Evolutionary conservation across 2,113 vertebrate species (phyloP), one percentile per base, ranked within the genome.

Genomic region (Rhinolophus sinicus): DNA sequence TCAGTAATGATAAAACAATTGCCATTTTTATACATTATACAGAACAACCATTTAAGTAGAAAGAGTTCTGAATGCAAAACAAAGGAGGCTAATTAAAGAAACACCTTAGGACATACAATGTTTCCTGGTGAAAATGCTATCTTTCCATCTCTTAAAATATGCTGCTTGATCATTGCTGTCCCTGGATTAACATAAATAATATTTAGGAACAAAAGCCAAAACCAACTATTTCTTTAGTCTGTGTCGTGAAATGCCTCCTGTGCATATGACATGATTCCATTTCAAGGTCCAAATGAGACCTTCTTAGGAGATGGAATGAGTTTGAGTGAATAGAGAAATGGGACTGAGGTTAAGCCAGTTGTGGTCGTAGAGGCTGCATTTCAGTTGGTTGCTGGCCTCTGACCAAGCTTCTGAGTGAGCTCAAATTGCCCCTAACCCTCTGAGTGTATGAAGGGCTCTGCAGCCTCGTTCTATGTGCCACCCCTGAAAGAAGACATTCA

Each of bases 1-100:
- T 69, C 16, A 80, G 1, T 62, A 80, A 97, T 95, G 93, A 90
- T 93, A 95, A 96, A 92, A 69, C 38, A 67, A 70, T 77, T 82
- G 38, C n/a, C 47, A 33, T 91, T 90, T 97, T 97, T 93, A 87
- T 8, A 64, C 22, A 22, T 58, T 54, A 38, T 83, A 38, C 15
- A 9, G 22, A 91, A 28, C 14, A 92, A 26, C 13, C 3, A 26
- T 88, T n/a, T 78, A 94, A 50, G 21, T 47, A 56, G 69, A 77
- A 58, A 52, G 22, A 92, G 69, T 87, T 92, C 40, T 77, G 44
- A 83, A 76, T 67, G 10, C 4, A 56, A 80, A 70, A 10, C 38
- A 67, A 89, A 92, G 40, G 56, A 77, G 56, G 47, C 8, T 65
- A 54, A 81, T 56, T 84, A 77, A 82, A 72, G 26, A 47, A 50